phyloP scores from a whole-genome alignment of 2,797 vertebrate species.

The Danio jaintianensis region DNA sequence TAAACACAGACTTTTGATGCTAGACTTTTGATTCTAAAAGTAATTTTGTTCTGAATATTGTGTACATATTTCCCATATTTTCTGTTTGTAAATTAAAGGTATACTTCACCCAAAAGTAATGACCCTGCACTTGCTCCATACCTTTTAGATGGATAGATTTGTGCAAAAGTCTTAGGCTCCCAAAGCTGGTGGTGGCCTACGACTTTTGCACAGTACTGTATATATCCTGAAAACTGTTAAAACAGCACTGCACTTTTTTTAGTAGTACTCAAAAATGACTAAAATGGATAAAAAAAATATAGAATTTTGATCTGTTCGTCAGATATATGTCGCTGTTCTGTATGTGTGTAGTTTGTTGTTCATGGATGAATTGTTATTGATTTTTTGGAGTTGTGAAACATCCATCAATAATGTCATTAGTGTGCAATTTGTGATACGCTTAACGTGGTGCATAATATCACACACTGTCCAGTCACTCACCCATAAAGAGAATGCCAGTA shows the following conservation, averaged over 20 bases:
- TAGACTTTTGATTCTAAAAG: too few species aligned
- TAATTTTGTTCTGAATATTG: too few species aligned
- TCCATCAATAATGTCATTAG: conserved; percentile 53
- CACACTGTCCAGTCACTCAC: conserved; percentile 8
- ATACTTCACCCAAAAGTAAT: too few species aligned
- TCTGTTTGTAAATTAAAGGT: too few species aligned
- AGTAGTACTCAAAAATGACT: background rate
- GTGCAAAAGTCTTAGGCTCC: too few species aligned
- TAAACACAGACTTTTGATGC: too few species aligned
- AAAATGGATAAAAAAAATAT: background rate
- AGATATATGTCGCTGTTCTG: background rate
- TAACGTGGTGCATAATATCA: conserved; percentile 51
- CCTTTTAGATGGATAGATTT: too few species aligned
- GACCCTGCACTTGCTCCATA: too few species aligned
- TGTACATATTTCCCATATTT: too few species aligned
- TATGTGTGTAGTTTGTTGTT: background rate
- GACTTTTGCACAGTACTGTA: too few species aligned
- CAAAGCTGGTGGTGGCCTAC: too few species aligned
- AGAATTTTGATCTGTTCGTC: background rate
- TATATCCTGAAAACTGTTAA: background rate
- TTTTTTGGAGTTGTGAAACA: conserved; percentile 17
- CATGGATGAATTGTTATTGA: background rate
- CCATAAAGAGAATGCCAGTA: background rate
- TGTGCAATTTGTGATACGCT: conserved; percentile 16
- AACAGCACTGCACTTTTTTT: background rate